Conservation (phyloP, 2,888 invertebrate species). For the Auanema freiburgensis region DNA sequence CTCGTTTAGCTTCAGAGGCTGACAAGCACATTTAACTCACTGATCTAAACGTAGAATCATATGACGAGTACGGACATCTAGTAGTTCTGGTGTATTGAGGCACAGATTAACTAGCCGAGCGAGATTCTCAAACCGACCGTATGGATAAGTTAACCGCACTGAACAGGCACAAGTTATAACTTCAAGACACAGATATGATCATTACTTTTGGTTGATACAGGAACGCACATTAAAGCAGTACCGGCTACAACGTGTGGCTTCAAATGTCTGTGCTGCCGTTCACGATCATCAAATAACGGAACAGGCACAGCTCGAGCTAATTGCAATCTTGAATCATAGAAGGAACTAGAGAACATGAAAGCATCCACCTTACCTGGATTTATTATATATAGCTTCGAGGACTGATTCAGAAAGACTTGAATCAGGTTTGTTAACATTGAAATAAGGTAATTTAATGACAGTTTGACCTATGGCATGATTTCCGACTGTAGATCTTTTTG, state of each 20-base stretch:
- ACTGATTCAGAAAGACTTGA: conserved; percentile 17
- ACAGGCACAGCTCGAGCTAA: conserved; percentile 31
- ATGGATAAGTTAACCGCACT: conserved; percentile 30
- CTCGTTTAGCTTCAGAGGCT: neutral
- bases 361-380: conserved; percentile 9
- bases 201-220: conserved; percentile 29
- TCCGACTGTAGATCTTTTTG: conserved; percentile 34
- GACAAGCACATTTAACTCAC: conserved; percentile 23
- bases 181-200: neutral
- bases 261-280: neutral
- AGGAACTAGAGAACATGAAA: neutral
- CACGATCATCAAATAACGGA: conserved; percentile 22
- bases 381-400: conserved; percentile 10
- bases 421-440: conserved; percentile 8
- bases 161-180: neutral
- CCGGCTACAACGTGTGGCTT: conserved; percentile 19
- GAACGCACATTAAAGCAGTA: conserved; percentile 32
- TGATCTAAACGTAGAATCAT: conserved; percentile 48
- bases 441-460: conserved; percentile 31
- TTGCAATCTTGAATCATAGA: conserved; percentile 16
- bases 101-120: conserved; percentile 32
- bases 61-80: conserved; percentile 49
- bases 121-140: conserved; percentile 32
- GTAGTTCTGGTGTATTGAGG: conserved; percentile 29
- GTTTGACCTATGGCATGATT: conserved; percentile 29